phyloP scores from a whole-genome alignment of 1,140 invertebrate genomes.

The Conus betulinus region DNA sequence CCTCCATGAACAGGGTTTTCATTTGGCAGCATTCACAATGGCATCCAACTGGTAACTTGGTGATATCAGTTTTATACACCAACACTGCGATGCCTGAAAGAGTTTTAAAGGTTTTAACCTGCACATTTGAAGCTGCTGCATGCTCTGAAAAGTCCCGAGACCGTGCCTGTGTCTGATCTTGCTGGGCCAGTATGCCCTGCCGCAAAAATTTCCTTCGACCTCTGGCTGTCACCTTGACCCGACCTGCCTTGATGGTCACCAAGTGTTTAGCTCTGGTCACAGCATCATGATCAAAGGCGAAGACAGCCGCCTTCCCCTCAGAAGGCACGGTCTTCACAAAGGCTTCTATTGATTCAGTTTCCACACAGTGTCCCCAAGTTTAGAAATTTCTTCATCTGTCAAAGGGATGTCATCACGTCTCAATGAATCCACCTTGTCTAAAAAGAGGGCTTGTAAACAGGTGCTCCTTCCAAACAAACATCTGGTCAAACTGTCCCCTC shows the following conservation, averaged over 20 bases:
- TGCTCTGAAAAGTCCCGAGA: no score
- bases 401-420: neutral
- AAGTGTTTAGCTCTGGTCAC: slow-evolving; percentile 17
- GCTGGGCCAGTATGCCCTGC: neutral
- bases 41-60: slow-evolving; percentile 88
- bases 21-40: slow-evolving; percentile 90
- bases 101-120: neutral
- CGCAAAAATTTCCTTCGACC: neutral
- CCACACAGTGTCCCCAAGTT: neutral
- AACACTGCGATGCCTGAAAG: slow-evolving; percentile 40
- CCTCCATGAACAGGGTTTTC: slow-evolving; percentile 84
- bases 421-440: neutral
- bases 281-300: slow-evolving; percentile 7
- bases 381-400: neutral
- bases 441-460: neutral
- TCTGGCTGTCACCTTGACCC: slow-evolving; percentile 17
- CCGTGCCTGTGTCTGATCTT: neutral
- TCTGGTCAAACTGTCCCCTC: neutral
- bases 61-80: slow-evolving; percentile 84
- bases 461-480: neutral
- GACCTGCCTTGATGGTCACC: neutral
- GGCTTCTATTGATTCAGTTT: slow-evolving; percentile 7
- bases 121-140: neutral
- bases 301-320: neutral
- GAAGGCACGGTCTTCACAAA: neutral